phyloP scores from a whole-genome alignment of 2,113 vertebrate species.

The Stegastes partitus region DNA sequence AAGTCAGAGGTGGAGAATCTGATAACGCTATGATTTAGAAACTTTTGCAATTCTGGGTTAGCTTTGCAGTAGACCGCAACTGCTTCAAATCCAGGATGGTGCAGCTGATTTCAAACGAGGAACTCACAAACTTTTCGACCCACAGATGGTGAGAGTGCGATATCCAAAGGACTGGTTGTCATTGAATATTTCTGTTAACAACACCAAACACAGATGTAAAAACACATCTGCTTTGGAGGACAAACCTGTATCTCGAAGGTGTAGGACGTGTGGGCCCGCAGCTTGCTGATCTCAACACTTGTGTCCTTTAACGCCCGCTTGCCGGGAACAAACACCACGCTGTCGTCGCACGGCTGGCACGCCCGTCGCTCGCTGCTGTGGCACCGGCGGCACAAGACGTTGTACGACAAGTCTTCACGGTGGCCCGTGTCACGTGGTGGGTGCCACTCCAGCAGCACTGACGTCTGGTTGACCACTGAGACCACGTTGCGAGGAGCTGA shows the following conservation, averaged over 20 bases:
- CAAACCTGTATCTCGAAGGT: slow-evolving; percentile 93
- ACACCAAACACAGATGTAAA: not conserved
- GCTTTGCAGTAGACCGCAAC: too few species aligned
- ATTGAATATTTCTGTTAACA: not conserved
- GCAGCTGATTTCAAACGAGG: too few species aligned
- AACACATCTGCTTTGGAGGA: not conserved
- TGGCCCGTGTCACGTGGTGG: slow-evolving; percentile 92
- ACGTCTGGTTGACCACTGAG: slow-evolving; percentile 96
- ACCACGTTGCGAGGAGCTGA: slow-evolving; percentile 95
- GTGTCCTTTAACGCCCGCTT: slow-evolving; percentile 90
- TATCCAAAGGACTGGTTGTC: not conserved
- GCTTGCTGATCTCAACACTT: slow-evolving; percentile 93
- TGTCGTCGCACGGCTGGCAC: slow-evolving; percentile 94
- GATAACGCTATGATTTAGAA: too few species aligned
- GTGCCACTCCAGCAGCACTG: slow-evolving; percentile 95
- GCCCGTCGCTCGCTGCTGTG: slow-evolving; percentile 88
- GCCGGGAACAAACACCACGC: slow-evolving; percentile 91
- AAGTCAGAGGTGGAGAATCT: too few species aligned
- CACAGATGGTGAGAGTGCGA: not conserved
- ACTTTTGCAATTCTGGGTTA: too few species aligned
- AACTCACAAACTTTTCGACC: too few species aligned
- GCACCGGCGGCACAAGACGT: slow-evolving; percentile 95
- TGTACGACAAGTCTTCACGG: slow-evolving; percentile 93
- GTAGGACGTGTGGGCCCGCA: slow-evolving; percentile 95
- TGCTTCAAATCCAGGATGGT: too few species aligned